Evolutionary conservation across 2,888 invertebrate genomes (phyloP), one percentile per base, ranked within the genome.

Genomic region (Agrochola lychnidis): DNA sequence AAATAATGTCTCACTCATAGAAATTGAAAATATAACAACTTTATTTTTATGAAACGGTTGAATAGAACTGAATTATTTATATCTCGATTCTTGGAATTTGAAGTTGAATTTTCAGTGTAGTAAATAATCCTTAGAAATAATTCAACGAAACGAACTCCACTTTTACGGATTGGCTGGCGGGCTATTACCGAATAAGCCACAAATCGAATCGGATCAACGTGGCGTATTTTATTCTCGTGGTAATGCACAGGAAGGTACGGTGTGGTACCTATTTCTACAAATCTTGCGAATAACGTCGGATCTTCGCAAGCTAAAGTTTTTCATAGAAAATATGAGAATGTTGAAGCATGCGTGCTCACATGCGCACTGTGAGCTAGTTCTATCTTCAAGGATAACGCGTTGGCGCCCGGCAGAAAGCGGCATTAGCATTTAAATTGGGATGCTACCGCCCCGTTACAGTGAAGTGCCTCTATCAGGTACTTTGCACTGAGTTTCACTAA

Each of bases 341-440:
- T 76, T 77, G 69, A 67, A 68, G 74, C 59, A 76, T 48, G 72
- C 70, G 73, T 75, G 68, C 48, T 63, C 90, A 90, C 90, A 92
- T 91, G 92, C 91, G 92, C 89, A 88, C 88, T 88, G 86, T 90
- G 89, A 91, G 92, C 91, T 90, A 86, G 86, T 80, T 88, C 88
- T 91, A 92, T 93, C 90, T 89, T 89, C 88, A 85, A 91, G 91
- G 89, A 94, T 92, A 92, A 90, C 89, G 85, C 88, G 89, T 89
- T 87, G 89, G 89, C 86, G 89, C 88, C 88, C 88, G 79, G 88
- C 89, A 91, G 89, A 91, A 90, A 87, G 81, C 78, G 78, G 80
- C 84, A 95, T 95, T 95, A 92, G 91, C 95, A 95, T 95, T 93
- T 94, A 94, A 93, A 94, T 94, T 92, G 92, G 87, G 87, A 82